These are phyloP conservation scores for Orchestes rusci DNA, from an alignment of 2,888 invertebrate species.

Conservation along the genomic window DNA sequence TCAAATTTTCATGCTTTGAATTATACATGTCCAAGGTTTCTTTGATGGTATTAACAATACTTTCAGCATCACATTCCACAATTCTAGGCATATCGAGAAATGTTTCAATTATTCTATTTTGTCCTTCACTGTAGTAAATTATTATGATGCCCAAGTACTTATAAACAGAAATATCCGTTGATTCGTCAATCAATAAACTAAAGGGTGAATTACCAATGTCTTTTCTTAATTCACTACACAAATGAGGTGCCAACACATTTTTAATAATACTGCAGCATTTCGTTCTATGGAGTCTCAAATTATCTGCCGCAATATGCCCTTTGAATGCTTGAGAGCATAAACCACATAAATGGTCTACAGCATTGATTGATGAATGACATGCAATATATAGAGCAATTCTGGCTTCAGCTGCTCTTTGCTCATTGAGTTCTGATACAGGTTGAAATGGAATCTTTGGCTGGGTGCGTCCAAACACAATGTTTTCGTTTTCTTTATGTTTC, in stretches of 20 bases:
- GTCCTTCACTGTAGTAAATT: constrained; percentile 23
- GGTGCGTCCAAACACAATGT: constrained; percentile 2
- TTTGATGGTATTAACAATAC: no score
- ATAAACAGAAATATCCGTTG: constrained; percentile 24
- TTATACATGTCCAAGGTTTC: no score
- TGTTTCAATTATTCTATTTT: constrained; percentile 26
- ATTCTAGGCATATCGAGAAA: constrained; percentile 26
- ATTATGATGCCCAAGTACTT: constrained; percentile 25
- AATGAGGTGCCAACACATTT: constrained; percentile 23
- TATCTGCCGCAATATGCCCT: constrained; percentile 1
- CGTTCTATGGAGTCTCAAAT: constrained; percentile 21
- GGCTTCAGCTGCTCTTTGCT: neutral
- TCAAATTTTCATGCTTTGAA: no score
- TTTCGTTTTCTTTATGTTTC: constrained; percentile 17
- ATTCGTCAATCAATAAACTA: constrained; percentile 27
- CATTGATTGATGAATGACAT: no score
- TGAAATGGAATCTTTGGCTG: constrained; percentile 9
- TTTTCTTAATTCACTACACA: constrained; percentile 14
- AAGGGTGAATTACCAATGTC: constrained; percentile 21
- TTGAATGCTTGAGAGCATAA: neutral
- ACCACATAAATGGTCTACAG: no score
- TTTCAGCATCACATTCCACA: constrained; percentile 22
- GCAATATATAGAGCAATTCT: no score
- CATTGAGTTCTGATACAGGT: neutral
- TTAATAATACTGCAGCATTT: constrained; percentile 11